These are phyloP conservation scores for Madoqua kirkii DNA, from an alignment of 2,113 vertebrate species.

Conservation along the genomic window DNA sequence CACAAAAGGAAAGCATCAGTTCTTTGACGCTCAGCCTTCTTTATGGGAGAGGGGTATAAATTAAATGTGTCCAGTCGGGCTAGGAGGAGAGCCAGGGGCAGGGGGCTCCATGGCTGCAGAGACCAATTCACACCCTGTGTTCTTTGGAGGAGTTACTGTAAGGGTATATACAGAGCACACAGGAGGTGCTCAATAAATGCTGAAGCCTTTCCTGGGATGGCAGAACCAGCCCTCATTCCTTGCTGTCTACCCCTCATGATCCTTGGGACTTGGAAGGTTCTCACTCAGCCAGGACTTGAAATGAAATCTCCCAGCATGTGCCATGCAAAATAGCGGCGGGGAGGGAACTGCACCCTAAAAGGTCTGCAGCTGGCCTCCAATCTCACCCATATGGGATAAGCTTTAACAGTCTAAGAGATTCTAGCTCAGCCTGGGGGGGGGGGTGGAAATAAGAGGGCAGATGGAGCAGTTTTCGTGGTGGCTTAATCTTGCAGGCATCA, in stretches of 20 bases:
- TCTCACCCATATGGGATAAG: background rate
- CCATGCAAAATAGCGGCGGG: conserved; percentile 3
- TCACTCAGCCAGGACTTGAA: background rate
- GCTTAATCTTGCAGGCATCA: conserved; percentile 34
- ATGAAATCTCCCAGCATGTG: background rate
- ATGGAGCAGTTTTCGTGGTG: conserved; percentile 16
- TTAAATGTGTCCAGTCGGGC: conserved; percentile 30
- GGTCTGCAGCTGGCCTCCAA: conserved; percentile 46
- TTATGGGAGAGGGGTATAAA: conserved; percentile 34
- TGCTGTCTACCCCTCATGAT: background rate
- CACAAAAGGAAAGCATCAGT: background rate
- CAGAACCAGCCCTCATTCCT: background rate
- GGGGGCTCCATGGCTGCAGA: conserved; percentile 48
- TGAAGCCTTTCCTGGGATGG: background rate
- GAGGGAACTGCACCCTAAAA: background rate
- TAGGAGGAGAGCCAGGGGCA: conserved; percentile 15
- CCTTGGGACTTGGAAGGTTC: background rate
- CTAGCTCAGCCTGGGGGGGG: background rate
- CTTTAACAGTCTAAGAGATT: conserved; percentile 6
- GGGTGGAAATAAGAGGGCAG: background rate
- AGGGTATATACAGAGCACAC: background rate
- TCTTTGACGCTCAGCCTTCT: background rate
- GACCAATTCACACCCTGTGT: background rate
- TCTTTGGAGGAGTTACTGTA: background rate
- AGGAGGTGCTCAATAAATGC: background rate